Evolutionary conservation across 2,888 invertebrate species (phyloP), one percentile per base, ranked within the genome.

Genomic region (Atrina japonica): DNA sequence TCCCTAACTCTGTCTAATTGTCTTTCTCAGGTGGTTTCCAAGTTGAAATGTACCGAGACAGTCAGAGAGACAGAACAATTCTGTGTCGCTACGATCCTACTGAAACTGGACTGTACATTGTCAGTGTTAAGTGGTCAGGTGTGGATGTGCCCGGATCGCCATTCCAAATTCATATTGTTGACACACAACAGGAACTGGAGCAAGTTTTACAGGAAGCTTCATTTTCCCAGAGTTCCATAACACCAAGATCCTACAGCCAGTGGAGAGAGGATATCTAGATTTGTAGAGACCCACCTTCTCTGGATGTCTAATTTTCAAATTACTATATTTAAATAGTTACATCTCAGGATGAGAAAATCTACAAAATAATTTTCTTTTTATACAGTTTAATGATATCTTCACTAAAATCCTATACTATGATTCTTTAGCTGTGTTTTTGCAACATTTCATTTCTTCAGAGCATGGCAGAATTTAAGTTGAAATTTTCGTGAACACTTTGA

Each of bases 11-110:
- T n/a, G n/a, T n/a, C n/a, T n/a, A n/a, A n/a, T n/a, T n/a, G n/a
- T n/a, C n/a, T n/a, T n/a, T n/a, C n/a, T n/a, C 84, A 93, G 94
- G 99, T 74, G 99, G 99, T n/a, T 99, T 99, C 93, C 94, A 98
- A 82, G 99, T 99, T 6, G 99, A 99, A 91, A 99, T 99, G 99
- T 98, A 98, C 90, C 93, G 99, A 18, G 99, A 99, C 91, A 97
- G 95, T 88, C 98, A 98, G 91, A 97, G 98, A 89, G 99, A 99
- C 91, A 93, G 99, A 82, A 98, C 98, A 49, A 99, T 99, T 90
- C 93, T 98, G 66, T 99, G 99, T 94, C 97, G 97, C 92, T 98
- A 96, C 90, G 98, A 99, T 91, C 99, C 99, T 70, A 97, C 97
- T 64, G 99, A 99, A 66, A 98, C 98, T 3, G 99, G 99, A 40